Base-by-base conservation (phyloP, 1,140 invertebrate genomes). In the Macrotrachela quadricornifera region DNA sequence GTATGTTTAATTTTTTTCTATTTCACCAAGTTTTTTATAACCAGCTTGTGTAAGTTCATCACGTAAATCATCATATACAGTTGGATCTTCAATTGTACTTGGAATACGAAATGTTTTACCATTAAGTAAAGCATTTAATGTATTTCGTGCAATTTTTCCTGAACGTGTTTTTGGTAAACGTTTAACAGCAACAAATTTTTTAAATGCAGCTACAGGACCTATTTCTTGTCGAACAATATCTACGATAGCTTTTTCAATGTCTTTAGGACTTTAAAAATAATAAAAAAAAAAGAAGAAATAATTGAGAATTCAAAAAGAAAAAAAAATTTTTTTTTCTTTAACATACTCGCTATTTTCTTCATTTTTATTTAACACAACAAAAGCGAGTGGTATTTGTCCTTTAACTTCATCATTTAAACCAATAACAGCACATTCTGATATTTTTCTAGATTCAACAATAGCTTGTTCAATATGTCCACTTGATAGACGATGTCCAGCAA, bases 151-250 rank as follows among this genome's bases (percentile, higher is more conserved):
- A 0, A 79, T 81, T 71, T 90, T 91, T 4, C 80, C 74, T 6
- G 80, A 80, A 14, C 80, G 65, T 0, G 80, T 82, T 41, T 80
- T 75, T 0, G 87, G 86, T 30, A 94, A 67, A 30, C 75, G 80
- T 16, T 75, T 76, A 0, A 91, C 82, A 1, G 80, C 71, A 0
- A 78, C 78, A 0, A 79, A 79, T 49, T 80, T 67, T 58, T 79
- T 78, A 63, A 91, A 87, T 1, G 82, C 77, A 1, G 86, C 85
- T 12, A 92, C 86, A 0, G 86, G 83, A 0, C 87, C 86, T 42
- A 92, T 79, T 6, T 80, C 65, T 44, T 81, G 77, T 57, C 85
- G 71, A 0, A 90, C 83, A 57, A 78, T 57, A 21, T 58, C 30
- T 10, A 65, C 60, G 0, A 68, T 56, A 53, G 21, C 21, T 8